phyloP scores from a whole-genome alignment of 1,140 invertebrate genomes.

The Meloidogyne floridensis region DNA sequence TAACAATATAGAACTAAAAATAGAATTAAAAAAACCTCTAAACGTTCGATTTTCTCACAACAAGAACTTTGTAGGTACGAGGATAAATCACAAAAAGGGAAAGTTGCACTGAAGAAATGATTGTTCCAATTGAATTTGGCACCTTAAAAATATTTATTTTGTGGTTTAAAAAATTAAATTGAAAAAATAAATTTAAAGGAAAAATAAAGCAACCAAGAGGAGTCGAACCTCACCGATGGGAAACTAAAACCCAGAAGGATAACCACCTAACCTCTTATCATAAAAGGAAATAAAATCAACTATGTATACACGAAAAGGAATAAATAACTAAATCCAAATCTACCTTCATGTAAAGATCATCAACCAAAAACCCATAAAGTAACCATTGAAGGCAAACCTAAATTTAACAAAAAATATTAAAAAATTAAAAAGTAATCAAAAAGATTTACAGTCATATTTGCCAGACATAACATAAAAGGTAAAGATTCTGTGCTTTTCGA shows the following conservation, averaged over 20 bases:
- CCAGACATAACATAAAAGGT: conserved; percentile 61
- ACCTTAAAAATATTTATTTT: conserved; percentile 47
- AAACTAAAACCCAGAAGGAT: too few relatives aligned
- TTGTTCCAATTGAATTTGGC: conserved; percentile 55
- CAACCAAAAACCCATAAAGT: conserved; percentile 59
- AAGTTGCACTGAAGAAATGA: conserved; percentile 58
- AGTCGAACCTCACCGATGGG: too few relatives aligned
- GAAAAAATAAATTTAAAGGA: too few relatives aligned
- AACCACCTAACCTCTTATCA: not conserved
- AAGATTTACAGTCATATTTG: conserved; percentile 54
- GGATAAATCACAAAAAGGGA: conserved; percentile 64
- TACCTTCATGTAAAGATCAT: conserved; percentile 65
- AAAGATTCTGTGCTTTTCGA: conserved; percentile 57
- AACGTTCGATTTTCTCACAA: conserved; percentile 17
- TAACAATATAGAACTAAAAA: not conserved
- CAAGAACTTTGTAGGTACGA: conserved; percentile 27
- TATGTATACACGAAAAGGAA: too few relatives aligned
- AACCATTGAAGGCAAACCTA: conserved; percentile 56
- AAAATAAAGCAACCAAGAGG: too few relatives aligned
- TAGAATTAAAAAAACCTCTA: not conserved
- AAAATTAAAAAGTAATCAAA: not conserved
- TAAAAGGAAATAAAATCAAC: not conserved
- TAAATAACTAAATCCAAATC: not conserved
- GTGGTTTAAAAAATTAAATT: too few relatives aligned
- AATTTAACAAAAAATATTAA: not conserved